Conservation (phyloP, 2,113 vertebrate species). For the Lepisosteus oculatus region DNA sequence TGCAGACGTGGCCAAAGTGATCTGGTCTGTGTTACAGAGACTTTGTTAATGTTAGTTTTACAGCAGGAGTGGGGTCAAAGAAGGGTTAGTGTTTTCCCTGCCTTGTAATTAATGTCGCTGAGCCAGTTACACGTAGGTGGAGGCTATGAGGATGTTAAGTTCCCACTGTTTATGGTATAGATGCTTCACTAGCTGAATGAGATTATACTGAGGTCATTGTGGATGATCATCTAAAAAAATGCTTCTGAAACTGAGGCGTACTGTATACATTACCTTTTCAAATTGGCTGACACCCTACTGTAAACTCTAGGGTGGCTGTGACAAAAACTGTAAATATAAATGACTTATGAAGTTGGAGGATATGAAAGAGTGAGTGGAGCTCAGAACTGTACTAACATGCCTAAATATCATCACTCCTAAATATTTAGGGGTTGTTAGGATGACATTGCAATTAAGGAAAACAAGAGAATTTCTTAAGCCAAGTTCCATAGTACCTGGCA, state of each 20-base stretch:
- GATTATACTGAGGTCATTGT: not conserved
- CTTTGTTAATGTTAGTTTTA: conserved; percentile 11
- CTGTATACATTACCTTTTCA: conserved; percentile 1
- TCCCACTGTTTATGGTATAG: conserved; percentile 9
- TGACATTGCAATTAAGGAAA: too few species aligned
- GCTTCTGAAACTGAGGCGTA: not conserved
- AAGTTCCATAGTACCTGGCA: too few species aligned
- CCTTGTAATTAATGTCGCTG: not conserved
- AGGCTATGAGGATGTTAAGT: not conserved
- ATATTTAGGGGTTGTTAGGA: not conserved
- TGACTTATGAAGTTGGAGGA: not conserved
- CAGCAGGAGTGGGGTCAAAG: conserved; percentile 4
- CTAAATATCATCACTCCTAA: not conserved
- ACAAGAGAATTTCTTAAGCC: too few species aligned
- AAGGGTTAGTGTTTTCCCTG: not conserved
- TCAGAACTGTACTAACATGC: not conserved
- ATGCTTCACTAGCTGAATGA: not conserved
- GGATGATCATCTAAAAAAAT: not conserved
- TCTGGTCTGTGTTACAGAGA: conserved; percentile 5
- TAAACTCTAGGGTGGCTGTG: conserved; percentile 3
- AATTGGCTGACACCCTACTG: not conserved
- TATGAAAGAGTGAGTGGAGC: not conserved
- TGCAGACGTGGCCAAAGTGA: not conserved
- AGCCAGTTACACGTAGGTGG: not conserved
- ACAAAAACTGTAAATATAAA: not conserved